Conservation (phyloP, 2,797 vertebrate genomes). For the Pangasius sanitwongsei region DNA sequence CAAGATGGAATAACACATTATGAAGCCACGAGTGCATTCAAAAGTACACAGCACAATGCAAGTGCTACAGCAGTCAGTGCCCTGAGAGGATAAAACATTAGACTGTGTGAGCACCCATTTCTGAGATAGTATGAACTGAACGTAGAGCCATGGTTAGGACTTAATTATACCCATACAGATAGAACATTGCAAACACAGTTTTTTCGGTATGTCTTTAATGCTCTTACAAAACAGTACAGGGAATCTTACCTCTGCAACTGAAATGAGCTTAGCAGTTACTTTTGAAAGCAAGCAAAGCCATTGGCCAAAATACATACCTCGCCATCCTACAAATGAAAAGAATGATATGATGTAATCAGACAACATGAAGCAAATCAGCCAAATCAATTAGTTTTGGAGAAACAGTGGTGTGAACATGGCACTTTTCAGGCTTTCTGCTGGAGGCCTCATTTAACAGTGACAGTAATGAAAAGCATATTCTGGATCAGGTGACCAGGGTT, state of each 20-base stretch:
- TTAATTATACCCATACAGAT: neutral
- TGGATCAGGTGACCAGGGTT: neutral
- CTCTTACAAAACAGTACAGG: conserved; percentile 27
- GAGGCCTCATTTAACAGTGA: conserved; percentile 37
- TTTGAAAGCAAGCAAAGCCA: conserved; percentile 60
- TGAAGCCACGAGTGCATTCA: neutral
- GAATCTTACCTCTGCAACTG: conserved; percentile 59
- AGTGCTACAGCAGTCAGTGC: neutral
- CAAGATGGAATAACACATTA: neutral
- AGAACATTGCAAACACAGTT: neutral
- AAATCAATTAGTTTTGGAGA: neutral
- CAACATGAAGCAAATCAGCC: conserved; percentile 27
- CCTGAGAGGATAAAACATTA: neutral
- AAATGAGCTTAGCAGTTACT: conserved; percentile 55
- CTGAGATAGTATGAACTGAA: neutral
- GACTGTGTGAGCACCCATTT: neutral
- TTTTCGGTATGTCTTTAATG: conserved; percentile 18
- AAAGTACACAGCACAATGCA: conserved; percentile 11
- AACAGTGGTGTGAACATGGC: neutral
- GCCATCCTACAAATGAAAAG: conserved; percentile 81
- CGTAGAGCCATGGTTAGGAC: neutral
- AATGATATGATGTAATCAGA: conserved; percentile 48
- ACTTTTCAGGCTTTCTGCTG: conserved; percentile 12
- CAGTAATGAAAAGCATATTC: conserved; percentile 41
- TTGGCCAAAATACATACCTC: conserved; percentile 78